Evolutionary conservation across 2,888 invertebrate species (phyloP).

Genomic region (Papilio elwesi): DNA sequence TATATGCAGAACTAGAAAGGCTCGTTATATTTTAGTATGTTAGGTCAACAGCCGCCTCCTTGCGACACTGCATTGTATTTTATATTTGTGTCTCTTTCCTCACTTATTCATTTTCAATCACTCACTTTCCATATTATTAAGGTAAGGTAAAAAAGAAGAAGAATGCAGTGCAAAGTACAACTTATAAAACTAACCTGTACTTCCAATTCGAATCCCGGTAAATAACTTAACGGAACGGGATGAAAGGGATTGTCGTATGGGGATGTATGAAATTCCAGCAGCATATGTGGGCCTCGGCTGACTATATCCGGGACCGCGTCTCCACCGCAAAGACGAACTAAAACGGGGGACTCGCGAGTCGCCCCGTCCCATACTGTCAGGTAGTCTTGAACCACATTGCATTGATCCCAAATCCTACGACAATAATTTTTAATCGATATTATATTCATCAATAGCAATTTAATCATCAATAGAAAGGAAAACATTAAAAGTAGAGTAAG

Average conservation of each 20-base stretch:
- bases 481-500: too few species aligned
- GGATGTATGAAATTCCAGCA: slow-evolving; percentile 92
- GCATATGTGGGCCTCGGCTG: slow-evolving; percentile 90
- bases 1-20: too few species aligned
- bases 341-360: slow-evolving; percentile 87
- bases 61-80: too few species aligned
- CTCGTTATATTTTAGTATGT: too few species aligned
- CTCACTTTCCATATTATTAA: too few species aligned
- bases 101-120: too few species aligned
- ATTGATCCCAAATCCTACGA: slow-evolving; percentile 91
- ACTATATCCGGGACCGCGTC: slow-evolving; percentile 92
- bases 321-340: slow-evolving; percentile 92
- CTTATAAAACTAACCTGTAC: slow-evolving; percentile 85
- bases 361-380: slow-evolving; percentile 92
- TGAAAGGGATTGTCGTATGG: slow-evolving; percentile 93
- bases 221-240: slow-evolving; percentile 89
- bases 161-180: not conserved
- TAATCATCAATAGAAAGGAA: too few species aligned
- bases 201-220: slow-evolving; percentile 92
- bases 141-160: too few species aligned
- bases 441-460: too few species aligned
- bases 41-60: too few species aligned
- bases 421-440: slow-evolving; percentile 13
- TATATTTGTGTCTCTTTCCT: too few species aligned
- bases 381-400: slow-evolving; percentile 92